These are phyloP conservation scores for Pycnonotus jocosus DNA, from an alignment of 2,113 vertebrate species.

Conservation along the genomic window DNA sequence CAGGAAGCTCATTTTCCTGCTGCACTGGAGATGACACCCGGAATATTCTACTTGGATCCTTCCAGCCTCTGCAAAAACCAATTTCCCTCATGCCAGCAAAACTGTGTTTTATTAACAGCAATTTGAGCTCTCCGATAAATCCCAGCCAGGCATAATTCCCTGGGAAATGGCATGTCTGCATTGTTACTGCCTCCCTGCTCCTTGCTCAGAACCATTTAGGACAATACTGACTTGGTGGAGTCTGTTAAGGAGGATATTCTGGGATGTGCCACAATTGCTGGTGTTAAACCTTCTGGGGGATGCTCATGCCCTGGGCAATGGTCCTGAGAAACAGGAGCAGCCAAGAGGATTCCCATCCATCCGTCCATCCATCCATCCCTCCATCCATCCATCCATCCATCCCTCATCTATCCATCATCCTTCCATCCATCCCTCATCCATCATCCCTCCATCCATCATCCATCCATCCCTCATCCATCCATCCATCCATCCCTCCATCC, in stretches of 20 bases:
- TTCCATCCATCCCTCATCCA: too few species aligned
- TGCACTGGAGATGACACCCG: neutral
- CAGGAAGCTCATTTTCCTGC: neutral
- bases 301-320: neutral
- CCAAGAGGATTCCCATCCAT: neutral
- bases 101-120: conserved; percentile 43
- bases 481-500: neutral
- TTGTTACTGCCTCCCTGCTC: neutral
- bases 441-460: too few species aligned
- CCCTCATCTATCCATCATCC: too few species aligned
- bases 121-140: conserved; percentile 36
- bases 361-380: neutral
- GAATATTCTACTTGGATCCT: neutral
- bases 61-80: conserved; percentile 13
- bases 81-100: conserved; percentile 32
- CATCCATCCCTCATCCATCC: too few species aligned
- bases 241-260: neutral
- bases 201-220: neutral
- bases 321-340: accelerated
- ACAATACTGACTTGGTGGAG: neutral
- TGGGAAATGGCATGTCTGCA: neutral
- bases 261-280: conserved; percentile 7
- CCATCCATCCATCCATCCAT: neutral
- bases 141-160: neutral
- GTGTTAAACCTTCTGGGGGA: neutral